Conservation (phyloP, 2,888 invertebrate species). For the Meliscaeva auricollis region DNA sequence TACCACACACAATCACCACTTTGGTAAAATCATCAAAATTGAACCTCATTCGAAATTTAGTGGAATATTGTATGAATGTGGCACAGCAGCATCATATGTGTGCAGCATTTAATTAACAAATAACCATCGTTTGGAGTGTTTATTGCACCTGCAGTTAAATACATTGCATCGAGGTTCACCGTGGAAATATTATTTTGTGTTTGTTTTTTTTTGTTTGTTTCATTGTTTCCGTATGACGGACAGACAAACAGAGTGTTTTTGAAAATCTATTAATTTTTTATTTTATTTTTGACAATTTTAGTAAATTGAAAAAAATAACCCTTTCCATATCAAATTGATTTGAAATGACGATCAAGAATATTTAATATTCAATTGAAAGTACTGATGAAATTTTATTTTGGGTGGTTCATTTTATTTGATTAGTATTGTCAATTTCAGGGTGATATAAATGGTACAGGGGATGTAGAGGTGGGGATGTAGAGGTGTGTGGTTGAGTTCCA, state of each 20-base stretch:
- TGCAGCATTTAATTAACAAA: slow-evolving; percentile 69
- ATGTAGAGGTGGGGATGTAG: too few relatives aligned
- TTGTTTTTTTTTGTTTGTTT: not conserved
- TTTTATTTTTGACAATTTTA: slow-evolving; percentile 46
- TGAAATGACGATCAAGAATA: slow-evolving; percentile 25
- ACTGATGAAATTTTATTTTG: too few relatives aligned
- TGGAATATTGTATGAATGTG: slow-evolving; percentile 3
- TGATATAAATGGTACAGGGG: too few relatives aligned
- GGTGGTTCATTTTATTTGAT: too few relatives aligned
- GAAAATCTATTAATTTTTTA: not conserved
- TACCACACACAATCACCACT: slow-evolving; percentile 19
- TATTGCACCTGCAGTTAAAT: slow-evolving; percentile 75
- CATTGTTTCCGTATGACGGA: not conserved
- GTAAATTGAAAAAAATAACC: slow-evolving; percentile 37
- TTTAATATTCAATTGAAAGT: too few relatives aligned
- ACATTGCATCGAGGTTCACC: slow-evolving; percentile 50
- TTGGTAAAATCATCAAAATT: slow-evolving; percentile 49
- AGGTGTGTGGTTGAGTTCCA: too few relatives aligned
- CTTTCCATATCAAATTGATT: slow-evolving; percentile 26
- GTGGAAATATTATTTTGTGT: slow-evolving; percentile 33
- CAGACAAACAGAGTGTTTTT: not conserved
- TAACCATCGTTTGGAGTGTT: slow-evolving; percentile 67
- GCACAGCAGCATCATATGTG: slow-evolving; percentile 46
- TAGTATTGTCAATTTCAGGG: too few relatives aligned
- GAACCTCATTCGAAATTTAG: slow-evolving; percentile 43